phyloP scores from a whole-genome alignment of 35 echinoderm and acorn worm species.

The Diadema setosum region DNA sequence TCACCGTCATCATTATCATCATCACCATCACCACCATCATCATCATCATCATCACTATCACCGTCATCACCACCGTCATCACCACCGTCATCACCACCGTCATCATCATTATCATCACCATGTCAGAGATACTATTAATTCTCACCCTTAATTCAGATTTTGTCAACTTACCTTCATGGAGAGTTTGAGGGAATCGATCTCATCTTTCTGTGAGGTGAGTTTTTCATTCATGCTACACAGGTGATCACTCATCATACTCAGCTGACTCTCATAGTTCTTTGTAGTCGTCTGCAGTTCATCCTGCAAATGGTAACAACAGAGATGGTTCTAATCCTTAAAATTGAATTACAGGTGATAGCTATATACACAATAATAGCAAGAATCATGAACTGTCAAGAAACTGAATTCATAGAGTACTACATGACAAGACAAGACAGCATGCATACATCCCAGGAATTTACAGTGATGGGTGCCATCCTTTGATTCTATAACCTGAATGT shows the following conservation, averaged over 20 bases:
- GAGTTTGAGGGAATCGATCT: conserved; percentile 80
- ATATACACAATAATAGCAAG: too few species aligned
- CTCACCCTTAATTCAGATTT: neutral
- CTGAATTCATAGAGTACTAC: too few species aligned
- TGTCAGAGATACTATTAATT: neutral
- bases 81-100: neutral
- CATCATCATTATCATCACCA: neutral
- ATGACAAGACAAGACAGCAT: too few species aligned
- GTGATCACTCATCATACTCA: conserved; percentile 85
- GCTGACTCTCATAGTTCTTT: conserved; percentile 64
- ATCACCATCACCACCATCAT: neutral
- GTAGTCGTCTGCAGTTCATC: conserved; percentile 81
- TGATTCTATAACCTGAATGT: too few species aligned
- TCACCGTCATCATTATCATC: neutral
- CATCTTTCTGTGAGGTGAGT: conserved; percentile 72
- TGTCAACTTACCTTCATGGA: conserved; percentile 44
- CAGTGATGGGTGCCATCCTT: too few species aligned
- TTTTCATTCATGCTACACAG: conserved; percentile 86
- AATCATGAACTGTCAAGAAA: too few species aligned
- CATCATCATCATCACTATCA: neutral
- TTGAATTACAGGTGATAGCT: too few species aligned
- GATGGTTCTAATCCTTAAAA: too few species aligned
- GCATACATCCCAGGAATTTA: too few species aligned
- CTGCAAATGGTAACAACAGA: conserved; percentile 17
- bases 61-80: neutral